Evolutionary conservation across 23 tunicate genomes (phyloP), one percentile per base, ranked within the genome.

Genomic region (Botrylloides violaceus): DNA sequence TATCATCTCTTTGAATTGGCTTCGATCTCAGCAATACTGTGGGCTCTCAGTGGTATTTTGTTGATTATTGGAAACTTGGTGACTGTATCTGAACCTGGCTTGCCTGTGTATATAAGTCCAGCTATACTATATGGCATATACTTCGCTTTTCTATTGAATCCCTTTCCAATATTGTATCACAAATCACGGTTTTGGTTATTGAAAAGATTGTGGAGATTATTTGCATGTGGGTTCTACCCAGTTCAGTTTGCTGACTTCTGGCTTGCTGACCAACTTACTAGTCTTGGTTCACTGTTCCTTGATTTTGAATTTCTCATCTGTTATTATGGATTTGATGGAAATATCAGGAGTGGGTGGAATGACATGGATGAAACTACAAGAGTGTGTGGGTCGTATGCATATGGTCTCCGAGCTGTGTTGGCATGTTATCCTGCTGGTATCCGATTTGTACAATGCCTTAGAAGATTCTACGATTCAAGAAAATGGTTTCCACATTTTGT

Each of bases 231-330:
- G 5, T 85, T 81, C 60, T 93, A 85, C 47, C 88, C 84, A 0
- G 98, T 93, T 29, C 84, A 81, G 32, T 93, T 93, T 68, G 98
- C 98, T 47, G 98, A 93, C 65, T 93, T 93, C 76, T 93, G 98
- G 98, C 75, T 93, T 36, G 98, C 98, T 12, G 98, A 93, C 77
- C 98, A 93, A 34, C 37, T 93, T 50, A 93, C 77, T 70, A 85
- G 94, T 73, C 79, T 93, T 15, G 89, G 68, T 5, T 60, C 64
- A 12, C 39, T 93, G 3, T 61, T 86, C 28, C 73, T 86, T 0
- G 98, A 93, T 77, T 34, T 81, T 24, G 94, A 93, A 43, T 93
- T 65, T 49, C 39, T 93, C n/a, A 80, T 80, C 64, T 85, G 94
- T 50, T 93, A 80, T 49, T 93, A 85, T 68, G 78, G 70, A 24